These are phyloP conservation scores for Copidosoma floridanum DNA, from an alignment of 1,140 invertebrate species.

Conservation along the genomic window DNA sequence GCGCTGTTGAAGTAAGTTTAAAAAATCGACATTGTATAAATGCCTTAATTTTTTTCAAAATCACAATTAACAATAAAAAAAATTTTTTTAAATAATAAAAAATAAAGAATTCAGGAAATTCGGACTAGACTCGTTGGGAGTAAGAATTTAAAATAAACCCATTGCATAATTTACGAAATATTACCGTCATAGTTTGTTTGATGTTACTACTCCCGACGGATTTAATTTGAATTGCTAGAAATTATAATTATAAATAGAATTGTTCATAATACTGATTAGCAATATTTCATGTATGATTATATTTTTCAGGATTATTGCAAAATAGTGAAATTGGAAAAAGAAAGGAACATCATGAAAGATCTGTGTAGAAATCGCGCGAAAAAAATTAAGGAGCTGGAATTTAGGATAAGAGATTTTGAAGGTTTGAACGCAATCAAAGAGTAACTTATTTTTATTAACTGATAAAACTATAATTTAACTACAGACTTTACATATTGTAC, in stretches of 20 bases:
- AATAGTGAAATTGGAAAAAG: slow-evolving; percentile 35
- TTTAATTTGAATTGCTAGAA: too few species aligned
- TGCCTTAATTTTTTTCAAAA: neutral
- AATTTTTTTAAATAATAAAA: too few species aligned
- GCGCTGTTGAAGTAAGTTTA: slow-evolving; percentile 38
- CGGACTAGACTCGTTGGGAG: neutral
- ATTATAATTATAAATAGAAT: too few species aligned
- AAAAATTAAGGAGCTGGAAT: slow-evolving; percentile 35
- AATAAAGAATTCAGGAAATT: too few species aligned
- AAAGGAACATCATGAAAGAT: slow-evolving; percentile 37
- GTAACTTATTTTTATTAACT: neutral
- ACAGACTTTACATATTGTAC: slow-evolving; percentile 6
- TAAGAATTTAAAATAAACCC: too few species aligned
- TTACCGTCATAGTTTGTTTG: too few species aligned
- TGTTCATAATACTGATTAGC: too few species aligned
- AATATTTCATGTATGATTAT: too few species aligned
- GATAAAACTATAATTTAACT: too few species aligned
- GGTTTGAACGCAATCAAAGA: neutral
- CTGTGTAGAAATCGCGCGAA: slow-evolving; percentile 34
- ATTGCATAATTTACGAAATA: too few species aligned
- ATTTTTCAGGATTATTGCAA: slow-evolving; percentile 32
- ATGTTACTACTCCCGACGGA: too few species aligned
- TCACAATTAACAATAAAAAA: neutral
- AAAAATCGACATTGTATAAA: neutral
- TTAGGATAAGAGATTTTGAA: slow-evolving; percentile 32